A percentile compares a stretch with the other conserved stretches of the same genome.
Conservation (phyloP, 2,888 invertebrate genomes). For the Scrobipalpa costella region DNA sequence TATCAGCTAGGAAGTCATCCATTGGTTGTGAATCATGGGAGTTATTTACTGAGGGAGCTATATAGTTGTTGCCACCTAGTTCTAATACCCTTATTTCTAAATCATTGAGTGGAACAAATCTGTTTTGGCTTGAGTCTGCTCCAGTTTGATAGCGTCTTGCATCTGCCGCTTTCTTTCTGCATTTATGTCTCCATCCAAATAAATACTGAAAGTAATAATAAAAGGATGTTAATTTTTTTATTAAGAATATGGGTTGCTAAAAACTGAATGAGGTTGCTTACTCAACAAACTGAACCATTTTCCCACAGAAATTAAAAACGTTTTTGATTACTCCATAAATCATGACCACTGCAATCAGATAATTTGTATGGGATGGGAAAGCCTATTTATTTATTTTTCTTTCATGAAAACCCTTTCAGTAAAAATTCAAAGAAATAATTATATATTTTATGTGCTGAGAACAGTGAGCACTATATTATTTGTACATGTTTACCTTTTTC, state of each 20-base stretch:
- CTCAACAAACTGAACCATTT: too few relatives aligned
- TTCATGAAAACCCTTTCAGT: too few relatives aligned
- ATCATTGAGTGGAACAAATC: conserved; percentile 63
- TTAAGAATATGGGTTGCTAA: background rate
- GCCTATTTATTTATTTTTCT: too few relatives aligned
- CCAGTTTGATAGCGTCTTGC: conserved; percentile 50
- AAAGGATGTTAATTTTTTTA: background rate
- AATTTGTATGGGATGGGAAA: too few relatives aligned
- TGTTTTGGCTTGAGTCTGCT: conserved; percentile 47
- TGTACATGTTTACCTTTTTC: conserved; percentile 57
- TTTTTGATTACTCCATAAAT: too few relatives aligned
- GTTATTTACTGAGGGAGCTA: conserved; percentile 41
- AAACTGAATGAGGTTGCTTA: too few relatives aligned
- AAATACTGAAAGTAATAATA: conserved; percentile 59
- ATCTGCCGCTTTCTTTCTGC: conserved; percentile 67
- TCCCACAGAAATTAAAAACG: too few relatives aligned
- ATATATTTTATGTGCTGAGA: too few relatives aligned
- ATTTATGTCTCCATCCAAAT: conserved; percentile 73
- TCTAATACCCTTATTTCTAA: conserved; percentile 66
- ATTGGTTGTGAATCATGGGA: conserved; percentile 50
- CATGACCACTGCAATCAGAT: too few relatives aligned
- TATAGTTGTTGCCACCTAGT: conserved; percentile 54
- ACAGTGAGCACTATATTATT: too few relatives aligned
- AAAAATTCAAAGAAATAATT: too few relatives aligned
- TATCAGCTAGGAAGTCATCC: conserved; percentile 54